These are phyloP conservation scores for Fukomys damarensis DNA, from an alignment of 2,113 vertebrate genomes.

Conservation along the genomic window DNA sequence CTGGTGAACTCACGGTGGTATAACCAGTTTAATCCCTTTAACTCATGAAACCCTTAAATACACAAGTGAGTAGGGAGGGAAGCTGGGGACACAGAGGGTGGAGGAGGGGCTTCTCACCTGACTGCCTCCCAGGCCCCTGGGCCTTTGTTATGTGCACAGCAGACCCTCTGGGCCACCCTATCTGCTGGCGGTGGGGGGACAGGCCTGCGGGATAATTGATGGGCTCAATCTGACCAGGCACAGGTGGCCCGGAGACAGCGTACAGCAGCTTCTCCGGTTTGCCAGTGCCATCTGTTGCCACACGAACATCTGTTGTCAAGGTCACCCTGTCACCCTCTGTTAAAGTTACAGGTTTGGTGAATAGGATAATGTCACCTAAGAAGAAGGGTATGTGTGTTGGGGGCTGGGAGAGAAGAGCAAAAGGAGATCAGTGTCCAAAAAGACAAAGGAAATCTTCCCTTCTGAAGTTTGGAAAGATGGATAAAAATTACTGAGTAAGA, in stretches of 20 bases:
- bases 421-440: constrained; percentile 8
- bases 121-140: constrained; percentile 85
- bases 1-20: constrained; percentile 13
- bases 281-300: constrained; percentile 93
- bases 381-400: constrained; percentile 40
- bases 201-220: constrained; percentile 91
- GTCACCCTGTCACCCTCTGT: constrained; percentile 94
- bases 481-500: not conserved
- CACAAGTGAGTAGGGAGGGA: not conserved
- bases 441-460: not conserved
- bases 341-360: constrained; percentile 92
- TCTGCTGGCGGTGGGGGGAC: constrained; percentile 93
- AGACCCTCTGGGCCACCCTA: constrained; percentile 92
- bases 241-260: constrained; percentile 90
- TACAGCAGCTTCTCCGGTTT: constrained; percentile 94
- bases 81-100: not conserved
- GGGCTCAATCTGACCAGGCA: constrained; percentile 93
- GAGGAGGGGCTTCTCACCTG: constrained; percentile 87
- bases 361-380: constrained; percentile 93
- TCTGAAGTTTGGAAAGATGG: not conserved
- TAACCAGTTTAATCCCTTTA: constrained; percentile 68
- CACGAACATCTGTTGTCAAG: constrained; percentile 95
- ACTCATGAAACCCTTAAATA: constrained; percentile 53
- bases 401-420: not conserved
- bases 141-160: constrained; percentile 91